Evolutionary conservation across 1,140 invertebrate species (phyloP).

Genomic region (Orius laevigatus): DNA sequence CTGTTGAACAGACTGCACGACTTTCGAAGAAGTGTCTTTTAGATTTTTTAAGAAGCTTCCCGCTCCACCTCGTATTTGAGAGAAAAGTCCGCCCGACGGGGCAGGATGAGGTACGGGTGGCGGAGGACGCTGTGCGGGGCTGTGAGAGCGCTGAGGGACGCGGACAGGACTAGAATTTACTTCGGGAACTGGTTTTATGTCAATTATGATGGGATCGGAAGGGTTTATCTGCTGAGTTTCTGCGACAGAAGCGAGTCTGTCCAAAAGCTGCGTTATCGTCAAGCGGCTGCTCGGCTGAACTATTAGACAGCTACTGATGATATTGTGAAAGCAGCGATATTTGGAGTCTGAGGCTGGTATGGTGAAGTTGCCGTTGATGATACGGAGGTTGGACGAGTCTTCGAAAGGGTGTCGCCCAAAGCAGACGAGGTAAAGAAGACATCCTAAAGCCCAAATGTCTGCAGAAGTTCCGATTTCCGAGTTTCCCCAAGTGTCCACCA

Average conservation of each 20-base stretch:
- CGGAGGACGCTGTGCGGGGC: slow-evolving; percentile 11
- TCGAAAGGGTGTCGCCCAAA: slow-evolving; percentile 94
- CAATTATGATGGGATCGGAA: slow-evolving; percentile 52
- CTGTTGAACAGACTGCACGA: slow-evolving; percentile 92
- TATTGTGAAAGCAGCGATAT: slow-evolving; percentile 72
- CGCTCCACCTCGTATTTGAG: slow-evolving; percentile 64
- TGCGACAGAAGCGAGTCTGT: slow-evolving; percentile 70
- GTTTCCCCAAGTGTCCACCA: slow-evolving; percentile 96
- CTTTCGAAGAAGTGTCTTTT: slow-evolving; percentile 89
- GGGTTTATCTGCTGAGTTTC: slow-evolving; percentile 65
- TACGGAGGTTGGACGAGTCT: slow-evolving; percentile 86
- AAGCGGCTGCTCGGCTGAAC: slow-evolving; percentile 65
- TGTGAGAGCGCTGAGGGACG: slow-evolving; percentile 3
- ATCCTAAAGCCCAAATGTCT: slow-evolving; percentile 96
- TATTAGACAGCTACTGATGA: slow-evolving; percentile 75
- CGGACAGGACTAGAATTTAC: background rate
- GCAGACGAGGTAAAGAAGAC: slow-evolving; percentile 82
- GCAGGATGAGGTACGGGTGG: slow-evolving; percentile 4
- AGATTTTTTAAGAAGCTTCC: slow-evolving; percentile 82
- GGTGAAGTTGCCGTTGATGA: slow-evolving; percentile 89
- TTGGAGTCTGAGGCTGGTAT: slow-evolving; percentile 63
- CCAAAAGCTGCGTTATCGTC: slow-evolving; percentile 58
- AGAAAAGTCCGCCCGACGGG: slow-evolving; percentile 46
- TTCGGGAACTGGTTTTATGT: slow-evolving; percentile 20
- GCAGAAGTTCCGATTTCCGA: slow-evolving; percentile 71